phyloP scores from a whole-genome alignment of 2,888 invertebrate genomes.

The Lottia scabra region DNA sequence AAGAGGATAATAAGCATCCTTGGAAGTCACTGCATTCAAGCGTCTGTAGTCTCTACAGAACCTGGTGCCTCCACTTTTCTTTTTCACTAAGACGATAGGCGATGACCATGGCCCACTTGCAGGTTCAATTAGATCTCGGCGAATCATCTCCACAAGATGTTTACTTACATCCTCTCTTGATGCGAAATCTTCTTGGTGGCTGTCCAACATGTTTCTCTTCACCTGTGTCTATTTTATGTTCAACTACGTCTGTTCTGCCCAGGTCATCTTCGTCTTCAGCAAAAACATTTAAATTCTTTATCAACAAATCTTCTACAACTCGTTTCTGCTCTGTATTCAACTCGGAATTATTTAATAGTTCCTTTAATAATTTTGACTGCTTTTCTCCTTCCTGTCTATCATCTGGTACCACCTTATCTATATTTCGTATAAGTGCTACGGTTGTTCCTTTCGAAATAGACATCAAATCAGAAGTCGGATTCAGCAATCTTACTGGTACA shows the following conservation, averaged over 20 bases:
- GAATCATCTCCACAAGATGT: slow-evolving; percentile 9
- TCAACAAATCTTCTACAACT: background rate
- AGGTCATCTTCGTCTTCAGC: background rate
- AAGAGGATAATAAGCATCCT: slow-evolving; percentile 25
- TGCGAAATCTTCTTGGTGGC: background rate
- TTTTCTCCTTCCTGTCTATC: no score
- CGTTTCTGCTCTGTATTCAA: no score
- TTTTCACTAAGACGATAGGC: slow-evolving; percentile 29
- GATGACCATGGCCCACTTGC: slow-evolving; percentile 25
- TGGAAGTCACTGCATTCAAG: slow-evolving; percentile 22
- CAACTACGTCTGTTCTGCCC: background rate
- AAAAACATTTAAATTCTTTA: no score
- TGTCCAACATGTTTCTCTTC: background rate
- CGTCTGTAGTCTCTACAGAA: slow-evolving; percentile 31
- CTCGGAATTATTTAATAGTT: no score
- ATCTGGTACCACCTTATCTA: no score
- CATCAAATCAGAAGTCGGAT: no score
- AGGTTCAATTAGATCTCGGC: slow-evolving; percentile 15
- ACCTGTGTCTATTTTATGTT: background rate
- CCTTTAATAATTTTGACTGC: no score
- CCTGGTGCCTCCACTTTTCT: slow-evolving; percentile 23
- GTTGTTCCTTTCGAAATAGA: no score
- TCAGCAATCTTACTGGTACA: no score
- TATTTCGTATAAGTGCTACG: no score
- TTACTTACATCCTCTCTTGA: slow-evolving; percentile 20